Evolutionary conservation across 2,113 vertebrate genomes (phyloP), one percentile per base, ranked within the genome.

Genomic region (Epinephelus fuscoguttatus): DNA sequence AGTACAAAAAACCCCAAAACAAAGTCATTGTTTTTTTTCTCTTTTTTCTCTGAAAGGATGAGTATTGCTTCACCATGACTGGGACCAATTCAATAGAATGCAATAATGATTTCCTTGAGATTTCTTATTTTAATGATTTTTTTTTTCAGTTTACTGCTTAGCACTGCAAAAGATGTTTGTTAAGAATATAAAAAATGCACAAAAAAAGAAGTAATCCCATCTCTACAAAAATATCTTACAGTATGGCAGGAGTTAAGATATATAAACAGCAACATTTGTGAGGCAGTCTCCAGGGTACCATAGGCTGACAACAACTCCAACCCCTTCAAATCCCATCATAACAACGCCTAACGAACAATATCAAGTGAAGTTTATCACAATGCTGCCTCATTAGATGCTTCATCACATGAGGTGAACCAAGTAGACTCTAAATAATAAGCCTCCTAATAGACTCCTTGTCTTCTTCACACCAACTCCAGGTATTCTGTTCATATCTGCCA

Each of bases 1-100:
- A 50, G 23, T 21, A 70, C 50, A 78, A 81, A 86, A 40, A 37
- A 77, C n/a, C n/a, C n/a, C 40, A 30, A 37, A 68, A 27, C 37
- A 21, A 53, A 14, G 23, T 10, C 57, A n/a, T 75, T 81, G 67
- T 69, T 79, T 78, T 37, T 42, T 70, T 63, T 37, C 30, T 30
- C 30, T 18, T 18, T 45, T 12, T 12, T 6, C 27, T 4, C 6
- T 33, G 45, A 19, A 62, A 62, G 37, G 47, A 0, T 1, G 37
- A n/a, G 33, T 21, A 45, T 42, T 33, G 64, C 47, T 62, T 82
- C 12, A 77, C 72, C 62, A 45, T 55, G 52, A 72, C n/a, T 19
- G 37, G 67, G 21, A 52, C 45, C 45, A 23, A 52, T 75, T 87
- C 56, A 14, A 75, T 4, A 61, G 1, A 75, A 45, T 25, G 47